These are phyloP conservation scores for Amiota communis DNA, from an alignment of 2,888 invertebrate species.

Conservation along the genomic window DNA sequence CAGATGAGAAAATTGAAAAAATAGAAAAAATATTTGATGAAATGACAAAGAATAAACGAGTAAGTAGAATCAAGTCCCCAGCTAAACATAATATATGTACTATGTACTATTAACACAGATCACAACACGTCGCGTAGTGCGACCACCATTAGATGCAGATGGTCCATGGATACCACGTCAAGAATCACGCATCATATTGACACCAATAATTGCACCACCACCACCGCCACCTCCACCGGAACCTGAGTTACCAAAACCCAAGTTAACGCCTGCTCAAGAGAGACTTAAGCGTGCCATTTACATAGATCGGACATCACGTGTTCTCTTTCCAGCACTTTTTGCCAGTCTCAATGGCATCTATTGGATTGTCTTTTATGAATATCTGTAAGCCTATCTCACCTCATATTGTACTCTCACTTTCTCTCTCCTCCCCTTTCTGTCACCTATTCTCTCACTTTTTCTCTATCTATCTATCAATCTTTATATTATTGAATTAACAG, in stretches of 20 bases:
- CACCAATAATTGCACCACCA: constrained; percentile 67
- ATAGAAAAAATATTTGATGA: constrained; percentile 73
- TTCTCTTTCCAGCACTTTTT: constrained; percentile 82
- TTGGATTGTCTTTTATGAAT: constrained; percentile 84
- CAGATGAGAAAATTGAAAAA: constrained; percentile 70
- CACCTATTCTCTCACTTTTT: background rate
- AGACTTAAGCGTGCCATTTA: constrained; percentile 80
- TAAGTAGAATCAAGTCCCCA: constrained; percentile 41
- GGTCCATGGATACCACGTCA: constrained; percentile 73
- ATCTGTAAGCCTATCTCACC: constrained; percentile 74
- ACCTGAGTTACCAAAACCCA: constrained; percentile 71
- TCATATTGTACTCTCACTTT: background rate
- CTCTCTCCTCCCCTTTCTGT: no score
- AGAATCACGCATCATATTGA: constrained; percentile 70
- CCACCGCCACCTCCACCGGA: constrained; percentile 67
- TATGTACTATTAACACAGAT: constrained; percentile 41
- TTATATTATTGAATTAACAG: background rate
- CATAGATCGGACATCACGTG: constrained; percentile 81
- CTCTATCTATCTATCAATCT: no score
- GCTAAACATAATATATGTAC: background rate
- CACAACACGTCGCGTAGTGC: constrained; percentile 63
- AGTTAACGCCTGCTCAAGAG: constrained; percentile 76
- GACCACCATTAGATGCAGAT: constrained; percentile 69
- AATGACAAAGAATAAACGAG: constrained; percentile 70
- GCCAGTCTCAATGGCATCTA: constrained; percentile 80